Evolutionary conservation across 1,140 invertebrate species (phyloP), one percentile per base, ranked within the genome.

Genomic region (Acromyrmex heyeri): DNA sequence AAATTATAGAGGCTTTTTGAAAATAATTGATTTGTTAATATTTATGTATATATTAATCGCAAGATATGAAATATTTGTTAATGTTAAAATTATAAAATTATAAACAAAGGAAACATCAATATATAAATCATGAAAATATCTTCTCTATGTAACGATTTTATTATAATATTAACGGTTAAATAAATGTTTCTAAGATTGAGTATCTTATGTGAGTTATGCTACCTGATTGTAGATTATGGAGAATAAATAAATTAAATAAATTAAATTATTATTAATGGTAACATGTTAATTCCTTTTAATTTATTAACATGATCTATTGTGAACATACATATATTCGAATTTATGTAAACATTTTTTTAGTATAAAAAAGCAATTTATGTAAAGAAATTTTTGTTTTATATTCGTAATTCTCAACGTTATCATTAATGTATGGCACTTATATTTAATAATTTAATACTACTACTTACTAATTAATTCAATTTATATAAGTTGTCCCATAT

Each of bases 161-260:
- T 76, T 76, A 61, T 48, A 50, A 76, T 21, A 61, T 76, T 61
- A 61, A 76, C 21, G 57, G 1, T 50, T 50, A 50, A 50, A 44
- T 24, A 61, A 61, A 27, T 24, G 16, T 76, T 55, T 16, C 16
- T 27, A 59, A 61, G n/a, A 57, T 44, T 10, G 8, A 44, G 8
- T 7, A 44, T 44, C 38, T 44, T 44, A 44, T 44, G 2, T 44
- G 7, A 7, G 38, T 10, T 44, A 8, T 44, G 8, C 1, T 44
- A 44, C 38, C 38, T 44, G 0, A 18, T n/a, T n/a, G 18, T 55
- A n/a, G 0, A 61, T 59, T n/a, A 30, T 18, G 1, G 27, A 38
- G 7, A 5, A 12, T 24, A 55, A 16, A 3, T 38, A 24, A 76
- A 76, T 76, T 38, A 75, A 48, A 57, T 76, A 24, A n/a, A 30